phyloP scores from a whole-genome alignment of 2,888 invertebrate genomes.

The Epiblema foenella region DNA sequence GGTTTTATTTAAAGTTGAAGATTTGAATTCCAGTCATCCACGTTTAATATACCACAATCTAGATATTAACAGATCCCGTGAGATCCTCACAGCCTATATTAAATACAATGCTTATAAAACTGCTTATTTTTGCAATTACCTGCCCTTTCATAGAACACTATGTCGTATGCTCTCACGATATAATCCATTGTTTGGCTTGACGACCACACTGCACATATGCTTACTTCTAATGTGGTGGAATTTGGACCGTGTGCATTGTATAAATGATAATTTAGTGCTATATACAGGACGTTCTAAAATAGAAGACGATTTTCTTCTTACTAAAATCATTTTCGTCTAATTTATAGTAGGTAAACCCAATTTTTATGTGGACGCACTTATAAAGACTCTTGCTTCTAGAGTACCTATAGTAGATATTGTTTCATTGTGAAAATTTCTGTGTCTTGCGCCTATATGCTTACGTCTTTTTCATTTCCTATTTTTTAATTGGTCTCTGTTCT shows the following conservation, averaged over 20 bases:
- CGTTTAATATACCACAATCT: conserved; percentile 1
- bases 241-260: conserved; percentile 17
- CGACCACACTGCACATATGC: conserved; percentile 22
- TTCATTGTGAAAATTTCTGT: no score
- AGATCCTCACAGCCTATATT: conserved; percentile 5
- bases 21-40: no score
- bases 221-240: conserved; percentile 16
- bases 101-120: conserved; percentile 22
- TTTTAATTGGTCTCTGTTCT: no score
- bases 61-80: conserved; percentile 13
- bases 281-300: conserved; percentile 28
- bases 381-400: no score
- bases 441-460: no score
- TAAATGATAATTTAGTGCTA: conserved; percentile 14
- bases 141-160: conserved; percentile 73
- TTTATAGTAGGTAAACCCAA: neutral
- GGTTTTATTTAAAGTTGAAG: no score
- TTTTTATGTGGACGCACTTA: no score
- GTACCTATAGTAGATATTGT: no score
- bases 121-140: conserved; percentile 59
- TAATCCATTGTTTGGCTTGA: conserved; percentile 61
- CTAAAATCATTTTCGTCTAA: neutral
- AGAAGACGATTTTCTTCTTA: neutral
- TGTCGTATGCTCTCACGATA: conserved; percentile 62
- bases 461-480: no score